A percentile compares a stretch with the other conserved stretches of the same genome.
These are phyloP conservation scores for Phylloscopus trochiloides DNA, from an alignment of 2,113 vertebrate species.

Conservation along the genomic window DNA sequence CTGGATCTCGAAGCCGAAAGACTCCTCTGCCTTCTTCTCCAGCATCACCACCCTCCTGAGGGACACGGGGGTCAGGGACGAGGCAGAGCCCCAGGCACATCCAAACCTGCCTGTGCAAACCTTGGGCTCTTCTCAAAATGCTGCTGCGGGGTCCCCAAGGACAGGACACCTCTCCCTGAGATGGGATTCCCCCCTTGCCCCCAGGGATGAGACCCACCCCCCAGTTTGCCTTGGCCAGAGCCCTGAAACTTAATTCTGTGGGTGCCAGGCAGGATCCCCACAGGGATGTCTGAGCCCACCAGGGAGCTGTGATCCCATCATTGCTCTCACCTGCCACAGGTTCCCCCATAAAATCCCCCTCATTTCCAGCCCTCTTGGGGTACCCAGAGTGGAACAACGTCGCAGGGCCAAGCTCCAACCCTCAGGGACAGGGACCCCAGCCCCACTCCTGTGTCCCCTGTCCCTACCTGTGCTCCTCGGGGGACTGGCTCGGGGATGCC, in stretches of 20 bases:
- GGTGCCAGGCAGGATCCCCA: neutral
- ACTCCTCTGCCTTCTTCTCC: conserved; percentile 86
- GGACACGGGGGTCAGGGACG: neutral
- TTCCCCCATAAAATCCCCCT: neutral
- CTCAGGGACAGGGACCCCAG: rapidly evolving
- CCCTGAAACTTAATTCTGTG: neutral
- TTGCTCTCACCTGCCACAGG: neutral
- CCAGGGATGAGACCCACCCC: neutral
- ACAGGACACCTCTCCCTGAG: neutral
- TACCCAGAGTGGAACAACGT: rapidly evolving
- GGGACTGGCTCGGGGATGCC: conserved; percentile 79
- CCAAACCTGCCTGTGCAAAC: rapidly evolving
- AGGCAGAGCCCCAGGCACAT: neutral
- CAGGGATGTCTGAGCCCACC: neutral
- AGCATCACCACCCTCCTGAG: conserved; percentile 85
- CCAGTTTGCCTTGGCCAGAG: neutral
- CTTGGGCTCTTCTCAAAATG: neutral
- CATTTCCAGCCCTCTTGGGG: neutral
- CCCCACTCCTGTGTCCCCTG: neutral
- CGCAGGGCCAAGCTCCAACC: neutral
- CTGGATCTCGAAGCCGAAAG: conserved; percentile 97
- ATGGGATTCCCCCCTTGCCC: rapidly evolving
- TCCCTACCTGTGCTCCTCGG: conserved; percentile 84
- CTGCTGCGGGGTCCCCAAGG: neutral
- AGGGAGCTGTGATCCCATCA: neutral